Base-by-base conservation (phyloP, 2,797 vertebrate genomes). In the Eulemur mongoz region DNA sequence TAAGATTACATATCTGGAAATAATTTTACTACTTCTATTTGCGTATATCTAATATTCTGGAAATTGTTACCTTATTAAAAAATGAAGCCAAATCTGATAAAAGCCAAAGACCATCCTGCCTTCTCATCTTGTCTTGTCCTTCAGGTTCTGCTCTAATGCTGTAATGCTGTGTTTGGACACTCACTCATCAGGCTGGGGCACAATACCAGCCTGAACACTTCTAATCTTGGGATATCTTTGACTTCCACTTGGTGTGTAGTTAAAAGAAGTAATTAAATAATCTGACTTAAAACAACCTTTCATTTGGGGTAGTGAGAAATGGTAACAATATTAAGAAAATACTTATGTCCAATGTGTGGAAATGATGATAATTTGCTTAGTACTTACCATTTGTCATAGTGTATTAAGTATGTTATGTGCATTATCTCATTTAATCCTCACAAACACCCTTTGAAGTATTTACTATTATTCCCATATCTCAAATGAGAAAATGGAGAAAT, bases 1-100 rank as follows among this genome's bases (percentile, higher is more conserved):
- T 86, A 75, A 38, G 54, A 84, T 61, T 80, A 87, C 7, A 78
- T 89, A 90, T 82, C 97, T 94, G 43, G 50, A 93, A 97, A 95
- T 89, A 91, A 83, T 87, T 93, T 94, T 93, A 78, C 65, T 82
- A 10, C 54, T 82, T 90, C 79, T 86, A 40, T 25, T 57, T 89
- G 17, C 32, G 59, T 38, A 76, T 78, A 35, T 80, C 27, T 81
- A 82, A 70, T 95, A 81, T 76, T 95, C 45, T 83, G 14, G 50
- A 80, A 93, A 76, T 57, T 94, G 35, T 59, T 94, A 57, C 27
- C 13, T 94, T 78, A 65, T 67, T 85, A 35, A 85, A 92, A 90
- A 88, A 93, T 54, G 54, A 94, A 93, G 18, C 32, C 52, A 72
- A 27, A 91, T 65, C 50, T 73, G 43, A 81, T 78, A 27, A 87